Evolutionary conservation across 2,888 invertebrate species (phyloP).

Genomic region (Amphiduros pacificus): DNA sequence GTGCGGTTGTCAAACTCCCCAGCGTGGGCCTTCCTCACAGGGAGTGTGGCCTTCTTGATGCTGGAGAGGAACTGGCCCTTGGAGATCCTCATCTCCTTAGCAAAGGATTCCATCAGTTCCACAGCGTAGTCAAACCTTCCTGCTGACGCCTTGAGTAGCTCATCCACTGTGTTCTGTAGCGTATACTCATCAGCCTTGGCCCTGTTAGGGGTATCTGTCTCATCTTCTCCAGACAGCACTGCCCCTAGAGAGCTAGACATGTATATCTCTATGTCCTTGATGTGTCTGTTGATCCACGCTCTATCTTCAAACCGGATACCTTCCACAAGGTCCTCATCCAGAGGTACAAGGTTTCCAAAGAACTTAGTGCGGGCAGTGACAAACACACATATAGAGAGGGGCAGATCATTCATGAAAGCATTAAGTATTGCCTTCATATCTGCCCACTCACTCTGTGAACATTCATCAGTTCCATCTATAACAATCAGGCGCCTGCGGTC

Average conservation of each 20-base stretch:
- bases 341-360: constrained; percentile 5
- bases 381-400: constrained; percentile 15
- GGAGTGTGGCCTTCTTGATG: constrained; percentile 21
- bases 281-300: constrained; percentile 21
- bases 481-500: constrained; percentile 13
- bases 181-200: constrained; percentile 27
- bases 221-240: constrained; percentile 29
- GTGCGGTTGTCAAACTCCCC: constrained; percentile 19
- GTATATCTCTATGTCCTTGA: constrained; percentile 30
- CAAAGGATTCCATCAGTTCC: constrained; percentile 27
- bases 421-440: constrained; percentile 15
- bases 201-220: constrained; percentile 19
- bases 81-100: constrained; percentile 10
- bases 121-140: constrained; percentile 30
- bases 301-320: constrained; percentile 23
- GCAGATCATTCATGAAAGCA: constrained; percentile 14
- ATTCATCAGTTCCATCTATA: constrained; percentile 24
- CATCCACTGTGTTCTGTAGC: constrained; percentile 28
- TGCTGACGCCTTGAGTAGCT: constrained; percentile 26
- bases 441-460: constrained; percentile 9
- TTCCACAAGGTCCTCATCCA: constrained; percentile 16
- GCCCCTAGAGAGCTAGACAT: constrained; percentile 23
- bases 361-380: constrained; percentile 13
- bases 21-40: constrained; percentile 11
- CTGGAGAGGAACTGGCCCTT: constrained; percentile 29